Base-by-base conservation (phyloP, 1,140 invertebrate species). In the Adoxophyes honmai region DNA sequence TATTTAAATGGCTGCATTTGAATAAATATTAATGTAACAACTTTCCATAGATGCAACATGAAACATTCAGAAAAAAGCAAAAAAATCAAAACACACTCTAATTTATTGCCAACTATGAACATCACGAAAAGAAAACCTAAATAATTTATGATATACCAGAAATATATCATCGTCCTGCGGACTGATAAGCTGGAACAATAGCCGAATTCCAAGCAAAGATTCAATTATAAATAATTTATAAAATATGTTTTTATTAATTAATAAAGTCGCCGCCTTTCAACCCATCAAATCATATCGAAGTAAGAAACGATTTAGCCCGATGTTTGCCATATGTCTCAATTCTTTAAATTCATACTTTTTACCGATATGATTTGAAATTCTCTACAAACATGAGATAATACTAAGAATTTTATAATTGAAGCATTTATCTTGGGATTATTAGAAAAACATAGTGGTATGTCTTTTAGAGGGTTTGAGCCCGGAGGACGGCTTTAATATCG, bases 321-420 rank as follows among this genome's bases (percentile, higher is more conserved):
- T 37, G 55, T 53, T 53, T 21, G 44, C 15, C 44, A 63, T 67
- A 75, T 66, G 65, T 56, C 73, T 80, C 59, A 77, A 80, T 80
- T 70, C 66, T 67, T 70, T 65, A 72, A 70, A 75, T 68, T 66
- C 71, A 70, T 73, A 73, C 75, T 82, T 78, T 70, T 82, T 75
- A 59, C 54, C 42, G 42, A 37, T 76, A 75, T 78, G 60, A 65
- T 63, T 61, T 60, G 48, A 52, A 38, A 67, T 76, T 69, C 66
- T 62, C 59, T 57, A 48, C 48, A 55, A 59, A 68, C 59, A 62
- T 62, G 52, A 58, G 63, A 70, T 66, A 59, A 52, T 52, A 66
- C 53, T 58, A 57, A 65, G 72, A 77, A 84, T 78, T 81, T 78
- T 71, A 78, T 86, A 79, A 84, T 80, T 82, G 72, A 68, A 70